Conservation (phyloP, 2,113 vertebrate species). For the Pituophis catenifer region DNA sequence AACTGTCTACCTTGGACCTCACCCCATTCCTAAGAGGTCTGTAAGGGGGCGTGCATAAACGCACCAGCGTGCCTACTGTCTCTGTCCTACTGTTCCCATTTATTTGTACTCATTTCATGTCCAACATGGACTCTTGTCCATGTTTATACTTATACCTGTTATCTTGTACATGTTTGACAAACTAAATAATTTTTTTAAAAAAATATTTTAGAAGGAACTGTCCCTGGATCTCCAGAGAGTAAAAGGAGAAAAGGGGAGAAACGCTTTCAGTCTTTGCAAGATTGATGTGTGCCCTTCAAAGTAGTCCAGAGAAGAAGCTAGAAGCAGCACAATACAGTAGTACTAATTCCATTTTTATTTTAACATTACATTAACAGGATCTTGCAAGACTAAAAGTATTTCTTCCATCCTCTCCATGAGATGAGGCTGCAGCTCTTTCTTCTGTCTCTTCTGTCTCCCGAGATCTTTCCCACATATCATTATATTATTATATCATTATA, state of each 20-base stretch:
- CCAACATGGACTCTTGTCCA: no score
- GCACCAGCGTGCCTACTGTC: no score
- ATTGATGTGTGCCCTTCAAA: not conserved
- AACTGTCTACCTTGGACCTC: no score
- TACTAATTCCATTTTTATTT: not conserved
- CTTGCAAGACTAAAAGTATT: not conserved
- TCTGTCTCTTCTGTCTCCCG: not conserved
- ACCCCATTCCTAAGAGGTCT: no score
- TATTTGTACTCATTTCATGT: no score
- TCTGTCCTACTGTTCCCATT: no score
- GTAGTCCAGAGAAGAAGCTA: not conserved
- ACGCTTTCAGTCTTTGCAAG: not conserved
- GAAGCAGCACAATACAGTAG: not conserved
- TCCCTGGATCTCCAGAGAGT: not conserved
- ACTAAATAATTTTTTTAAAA: no score
- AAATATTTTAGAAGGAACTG: not conserved
- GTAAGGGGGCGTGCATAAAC: no score
- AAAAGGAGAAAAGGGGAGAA: not conserved
- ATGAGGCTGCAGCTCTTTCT: not conserved
- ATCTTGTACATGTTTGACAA: no score
- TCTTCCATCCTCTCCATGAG: not conserved
- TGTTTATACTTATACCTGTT: no score
- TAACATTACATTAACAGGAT: not conserved
- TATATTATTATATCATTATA: not conserved
- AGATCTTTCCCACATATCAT: not conserved